These are phyloP conservation scores for Actinostola sp. DNA, from an alignment of 92 coral and sea anemone species.

Conservation along the genomic window DNA sequence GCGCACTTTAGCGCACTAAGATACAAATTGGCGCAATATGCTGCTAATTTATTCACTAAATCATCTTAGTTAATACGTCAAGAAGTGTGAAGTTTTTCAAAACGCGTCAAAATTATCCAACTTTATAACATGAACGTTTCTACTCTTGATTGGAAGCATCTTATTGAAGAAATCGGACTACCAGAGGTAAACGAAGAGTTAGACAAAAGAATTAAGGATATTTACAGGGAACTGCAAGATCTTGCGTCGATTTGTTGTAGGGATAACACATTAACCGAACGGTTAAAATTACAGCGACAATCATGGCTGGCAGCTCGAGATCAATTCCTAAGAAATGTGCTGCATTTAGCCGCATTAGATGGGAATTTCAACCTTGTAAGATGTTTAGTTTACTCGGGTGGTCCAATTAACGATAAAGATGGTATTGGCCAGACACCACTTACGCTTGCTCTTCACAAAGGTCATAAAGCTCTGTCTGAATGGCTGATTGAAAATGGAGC, in stretches of 20 bases:
- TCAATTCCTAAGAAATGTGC: conserved; percentile 38
- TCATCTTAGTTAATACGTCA: no score
- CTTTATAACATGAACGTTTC: neutral
- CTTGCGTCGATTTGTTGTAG: conserved; percentile 12
- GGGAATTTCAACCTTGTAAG: conserved; percentile 32
- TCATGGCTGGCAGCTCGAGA: conserved; percentile 40
- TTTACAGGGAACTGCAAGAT: conserved; percentile 4
- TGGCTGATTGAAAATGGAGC: conserved; percentile 46
- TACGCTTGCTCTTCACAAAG: conserved; percentile 40
- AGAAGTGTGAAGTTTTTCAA: no score
- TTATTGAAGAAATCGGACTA: neutral
- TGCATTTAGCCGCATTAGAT: conserved; percentile 26
- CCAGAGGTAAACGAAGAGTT: conserved; percentile 7
- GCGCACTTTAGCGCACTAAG: no score
- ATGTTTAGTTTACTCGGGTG: conserved; percentile 38
- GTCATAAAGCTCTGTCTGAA: conserved; percentile 17
- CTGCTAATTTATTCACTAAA: no score
- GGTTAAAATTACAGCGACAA: neutral
- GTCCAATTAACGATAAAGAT: conserved; percentile 23
- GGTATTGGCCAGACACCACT: conserved; percentile 61
- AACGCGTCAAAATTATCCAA: neutral
- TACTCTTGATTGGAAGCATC: neutral
- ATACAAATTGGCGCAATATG: no score
- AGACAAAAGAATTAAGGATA: neutral
- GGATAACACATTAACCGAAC: neutral